Conservation (phyloP, 2,797 vertebrate species). For the Sebastes oblongus region DNA sequence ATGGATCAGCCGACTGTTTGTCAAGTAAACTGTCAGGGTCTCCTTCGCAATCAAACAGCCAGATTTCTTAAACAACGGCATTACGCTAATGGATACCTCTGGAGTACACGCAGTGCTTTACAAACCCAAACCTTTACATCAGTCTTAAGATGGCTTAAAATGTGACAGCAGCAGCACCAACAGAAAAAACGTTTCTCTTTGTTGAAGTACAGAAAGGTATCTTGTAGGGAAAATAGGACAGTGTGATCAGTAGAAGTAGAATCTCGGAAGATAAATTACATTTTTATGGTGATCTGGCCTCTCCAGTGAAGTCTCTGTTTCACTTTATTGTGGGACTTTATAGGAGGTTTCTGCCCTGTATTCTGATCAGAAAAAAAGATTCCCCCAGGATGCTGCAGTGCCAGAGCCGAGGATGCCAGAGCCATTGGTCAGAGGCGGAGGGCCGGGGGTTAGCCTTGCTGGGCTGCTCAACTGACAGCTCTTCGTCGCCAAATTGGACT, state of each 20-base stretch:
- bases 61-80: constrained; percentile 49
- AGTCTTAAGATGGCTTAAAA: constrained; percentile 46
- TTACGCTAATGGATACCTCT: constrained; percentile 62
- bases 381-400: constrained; percentile 67
- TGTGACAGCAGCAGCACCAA: constrained; percentile 53
- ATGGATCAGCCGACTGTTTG: constrained; percentile 75
- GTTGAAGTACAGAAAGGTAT: constrained; percentile 53
- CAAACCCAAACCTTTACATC: constrained; percentile 51
- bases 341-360: constrained; percentile 72
- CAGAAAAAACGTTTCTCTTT: constrained; percentile 36
- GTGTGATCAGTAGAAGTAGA: constrained; percentile 49
- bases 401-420: constrained; percentile 80
- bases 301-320: constrained; percentile 52
- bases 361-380: constrained; percentile 78
- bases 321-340: constrained; percentile 74
- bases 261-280: constrained; percentile 61
- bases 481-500: constrained; percentile 75
- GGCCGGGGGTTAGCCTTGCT: constrained; percentile 68
- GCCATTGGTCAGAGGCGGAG: constrained; percentile 80
- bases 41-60: constrained; percentile 69
- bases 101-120: constrained; percentile 64
- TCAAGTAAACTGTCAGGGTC: constrained; percentile 73
- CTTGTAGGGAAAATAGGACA: constrained; percentile 48
- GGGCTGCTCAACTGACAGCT: constrained; percentile 74
- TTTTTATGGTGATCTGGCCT: constrained; percentile 63